Conservation (phyloP, 23 tunicate genomes). For the Styela clava region DNA sequence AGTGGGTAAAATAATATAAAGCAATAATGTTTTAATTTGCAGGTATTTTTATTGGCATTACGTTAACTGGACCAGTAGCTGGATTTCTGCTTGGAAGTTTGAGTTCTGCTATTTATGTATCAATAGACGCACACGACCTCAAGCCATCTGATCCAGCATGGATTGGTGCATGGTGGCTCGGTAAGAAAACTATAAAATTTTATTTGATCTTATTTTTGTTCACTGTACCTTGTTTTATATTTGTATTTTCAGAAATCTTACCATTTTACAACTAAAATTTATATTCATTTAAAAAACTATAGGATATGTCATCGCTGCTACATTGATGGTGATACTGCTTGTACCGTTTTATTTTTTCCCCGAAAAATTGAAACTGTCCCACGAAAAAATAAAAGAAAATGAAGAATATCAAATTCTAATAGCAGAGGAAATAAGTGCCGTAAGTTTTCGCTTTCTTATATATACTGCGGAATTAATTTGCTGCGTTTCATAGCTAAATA, state of each 20-base stretch:
- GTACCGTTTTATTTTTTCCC: slow-evolving; percentile 84
- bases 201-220: no score
- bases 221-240: background rate
- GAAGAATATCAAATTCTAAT: slow-evolving; percentile 32
- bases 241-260: background rate
- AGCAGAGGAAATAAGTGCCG: background rate
- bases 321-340: slow-evolving; percentile 40
- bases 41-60: slow-evolving; percentile 79
- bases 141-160: slow-evolving; percentile 64
- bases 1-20: no score
- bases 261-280: no score
- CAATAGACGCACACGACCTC: slow-evolving; percentile 35
- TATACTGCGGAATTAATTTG: no score
- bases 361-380: slow-evolving; percentile 45
- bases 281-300: no score
- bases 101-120: slow-evolving; percentile 67
- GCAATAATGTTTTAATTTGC: background rate
- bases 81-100: slow-evolving; percentile 89
- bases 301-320: slow-evolving; percentile 71
- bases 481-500: no score
- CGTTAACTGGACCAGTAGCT: slow-evolving; percentile 78
- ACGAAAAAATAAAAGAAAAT: slow-evolving; percentile 62
- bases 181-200: slow-evolving; percentile 26
- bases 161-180: slow-evolving; percentile 96
- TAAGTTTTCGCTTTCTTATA: background rate